These are phyloP conservation scores for Dendrolimus kikuchii DNA, from an alignment of 1,140 invertebrate species.

Conservation along the genomic window DNA sequence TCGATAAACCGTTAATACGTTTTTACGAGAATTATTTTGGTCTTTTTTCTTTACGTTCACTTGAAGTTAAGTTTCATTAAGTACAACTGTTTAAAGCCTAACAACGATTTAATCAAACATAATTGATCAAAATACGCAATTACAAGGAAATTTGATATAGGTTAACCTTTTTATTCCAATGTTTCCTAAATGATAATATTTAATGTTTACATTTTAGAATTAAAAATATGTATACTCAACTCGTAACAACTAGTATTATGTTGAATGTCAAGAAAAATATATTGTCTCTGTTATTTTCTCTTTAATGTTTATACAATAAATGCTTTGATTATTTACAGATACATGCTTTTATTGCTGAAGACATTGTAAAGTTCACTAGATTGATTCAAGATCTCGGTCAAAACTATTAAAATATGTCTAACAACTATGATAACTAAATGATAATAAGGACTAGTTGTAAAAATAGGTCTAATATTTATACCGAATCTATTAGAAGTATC, in stretches of 20 bases:
- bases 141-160: too few relatives aligned
- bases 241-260: slow-evolving; percentile 47
- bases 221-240: slow-evolving; percentile 16
- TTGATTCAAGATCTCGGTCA: slow-evolving; percentile 31
- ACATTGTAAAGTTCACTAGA: slow-evolving; percentile 46
- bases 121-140: too few relatives aligned
- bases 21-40: slow-evolving; percentile 40
- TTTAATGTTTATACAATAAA: slow-evolving; percentile 54
- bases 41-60: slow-evolving; percentile 33
- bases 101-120: slow-evolving; percentile 44
- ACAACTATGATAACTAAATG: slow-evolving; percentile 53
- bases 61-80: slow-evolving; percentile 44
- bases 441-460: slow-evolving; percentile 64
- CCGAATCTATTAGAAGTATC: not conserved
- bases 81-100: slow-evolving; percentile 50
- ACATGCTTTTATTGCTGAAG: slow-evolving; percentile 65
- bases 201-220: not conserved
- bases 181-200: not conserved
- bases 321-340: slow-evolving; percentile 62
- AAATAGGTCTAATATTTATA: slow-evolving; percentile 45
- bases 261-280: slow-evolving; percentile 65
- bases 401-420: slow-evolving; percentile 54
- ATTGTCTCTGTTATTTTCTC: slow-evolving; percentile 52
- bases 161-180: not conserved
- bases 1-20: slow-evolving; percentile 42